Evolutionary conservation across 2,888 invertebrate species (phyloP).

Genomic region (Sphaerophoria taeniata): DNA sequence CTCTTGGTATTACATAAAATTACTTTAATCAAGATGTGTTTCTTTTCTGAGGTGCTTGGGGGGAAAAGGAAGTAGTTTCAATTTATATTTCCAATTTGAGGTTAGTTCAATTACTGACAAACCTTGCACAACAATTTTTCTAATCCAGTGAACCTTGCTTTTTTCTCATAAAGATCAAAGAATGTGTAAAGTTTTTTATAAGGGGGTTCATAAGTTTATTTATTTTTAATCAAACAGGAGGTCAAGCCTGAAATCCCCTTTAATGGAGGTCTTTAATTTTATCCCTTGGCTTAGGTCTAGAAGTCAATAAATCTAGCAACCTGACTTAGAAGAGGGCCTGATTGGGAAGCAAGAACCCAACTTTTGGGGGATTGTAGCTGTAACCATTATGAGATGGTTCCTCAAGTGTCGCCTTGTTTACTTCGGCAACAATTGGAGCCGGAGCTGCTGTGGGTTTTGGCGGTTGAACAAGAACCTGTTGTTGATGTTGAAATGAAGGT

Average conservation of each 20-base stretch:
- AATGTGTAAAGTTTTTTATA: neutral
- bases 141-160: slow-evolving; percentile 58
- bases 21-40: slow-evolving; percentile 60
- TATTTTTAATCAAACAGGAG: slow-evolving; percentile 49
- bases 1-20: slow-evolving; percentile 37
- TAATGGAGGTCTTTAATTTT: neutral
- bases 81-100: slow-evolving; percentile 37
- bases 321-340: neutral
- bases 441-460: too few species aligned
- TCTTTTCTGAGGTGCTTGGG: neutral
- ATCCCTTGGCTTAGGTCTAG: too few species aligned
- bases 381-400: neutral
- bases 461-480: slow-evolving; percentile 2
- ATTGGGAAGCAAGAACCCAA: neutral
- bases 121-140: slow-evolving; percentile 40
- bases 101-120: neutral
- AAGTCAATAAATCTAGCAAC: too few species aligned
- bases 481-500: neutral
- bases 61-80: slow-evolving; percentile 3
- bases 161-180: slow-evolving; percentile 15
- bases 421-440: neutral
- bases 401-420: neutral
- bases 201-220: slow-evolving; percentile 6
- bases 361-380: neutral
- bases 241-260: neutral